Evolutionary conservation across 2,113 vertebrate species (phyloP).

Genomic region (Dromas ardeola): DNA sequence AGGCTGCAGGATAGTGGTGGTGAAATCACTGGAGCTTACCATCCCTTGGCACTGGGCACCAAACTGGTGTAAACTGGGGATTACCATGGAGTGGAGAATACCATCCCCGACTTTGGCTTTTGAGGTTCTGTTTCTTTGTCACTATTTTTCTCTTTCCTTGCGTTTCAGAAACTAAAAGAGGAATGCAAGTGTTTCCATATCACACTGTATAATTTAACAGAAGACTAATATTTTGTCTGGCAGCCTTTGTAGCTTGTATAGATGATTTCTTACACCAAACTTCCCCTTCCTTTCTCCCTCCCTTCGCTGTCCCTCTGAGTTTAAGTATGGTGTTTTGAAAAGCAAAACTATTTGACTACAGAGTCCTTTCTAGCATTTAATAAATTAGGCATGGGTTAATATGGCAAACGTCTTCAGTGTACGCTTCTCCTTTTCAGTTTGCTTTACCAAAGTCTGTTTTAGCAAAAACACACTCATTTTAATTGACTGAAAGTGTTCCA

Average conservation of each 20-base stretch:
- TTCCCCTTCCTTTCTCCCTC: background rate
- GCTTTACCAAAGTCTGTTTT: background rate
- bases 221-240: slow-evolving; percentile 57
- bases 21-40: slow-evolving; percentile 20
- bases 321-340: slow-evolving; percentile 21
- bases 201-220: slow-evolving; percentile 15
- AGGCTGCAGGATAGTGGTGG: background rate
- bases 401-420: background rate
- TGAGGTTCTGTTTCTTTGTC: background rate
- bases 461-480: background rate
- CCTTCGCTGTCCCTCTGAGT: background rate
- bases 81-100: background rate
- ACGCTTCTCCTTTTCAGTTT: background rate
- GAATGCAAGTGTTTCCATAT: slow-evolving; percentile 10
- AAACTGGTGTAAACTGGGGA: background rate
- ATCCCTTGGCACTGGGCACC: background rate
- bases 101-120: background rate
- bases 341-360: background rate
- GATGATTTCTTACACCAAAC: slow-evolving; percentile 24
- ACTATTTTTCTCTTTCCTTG: slow-evolving; percentile 3
- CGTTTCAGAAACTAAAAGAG: slow-evolving; percentile 23
- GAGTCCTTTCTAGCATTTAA: background rate
- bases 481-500: background rate
- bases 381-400: background rate
- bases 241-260: slow-evolving; percentile 15